Conservation (phyloP, 1,140 invertebrate species). For the Mya arenaria region DNA sequence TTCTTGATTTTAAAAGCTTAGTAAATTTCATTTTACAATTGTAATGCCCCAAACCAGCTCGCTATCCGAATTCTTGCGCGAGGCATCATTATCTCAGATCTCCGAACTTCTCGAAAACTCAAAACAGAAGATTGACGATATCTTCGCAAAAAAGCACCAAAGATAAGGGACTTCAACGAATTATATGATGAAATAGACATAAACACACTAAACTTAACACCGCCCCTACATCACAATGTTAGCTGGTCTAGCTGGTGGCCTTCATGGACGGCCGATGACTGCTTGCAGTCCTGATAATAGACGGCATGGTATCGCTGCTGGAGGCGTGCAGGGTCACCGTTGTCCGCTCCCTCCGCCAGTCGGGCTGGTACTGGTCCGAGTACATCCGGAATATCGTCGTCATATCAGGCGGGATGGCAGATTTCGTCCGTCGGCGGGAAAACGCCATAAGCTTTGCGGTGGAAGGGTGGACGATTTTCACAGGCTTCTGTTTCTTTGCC, state of each 20-base stretch:
- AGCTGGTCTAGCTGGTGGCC: not conserved
- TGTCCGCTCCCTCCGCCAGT: conserved; percentile 58
- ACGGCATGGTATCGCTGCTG: conserved; percentile 9
- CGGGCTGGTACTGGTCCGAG: conserved; percentile 75
- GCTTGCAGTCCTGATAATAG: conserved; percentile 17
- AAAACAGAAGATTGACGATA: too few relatives aligned
- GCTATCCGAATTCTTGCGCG: too few relatives aligned
- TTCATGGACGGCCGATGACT: not conserved
- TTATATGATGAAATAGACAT: too few relatives aligned
- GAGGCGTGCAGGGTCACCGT: conserved; percentile 31
- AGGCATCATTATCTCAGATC: too few relatives aligned
- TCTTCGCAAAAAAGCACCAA: too few relatives aligned
- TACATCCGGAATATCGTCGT: conserved; percentile 73
- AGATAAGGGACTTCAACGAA: too few relatives aligned
- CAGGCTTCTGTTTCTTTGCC: conserved; percentile 47
- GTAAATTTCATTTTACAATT: too few relatives aligned
- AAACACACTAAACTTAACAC: too few relatives aligned
- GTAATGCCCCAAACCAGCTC: too few relatives aligned
- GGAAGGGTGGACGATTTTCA: conserved; percentile 59
- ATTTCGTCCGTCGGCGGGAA: conserved; percentile 46
- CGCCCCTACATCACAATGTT: too few relatives aligned
- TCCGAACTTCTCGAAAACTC: too few relatives aligned
- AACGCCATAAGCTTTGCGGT: conserved; percentile 69
- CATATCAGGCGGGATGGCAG: conserved; percentile 63
- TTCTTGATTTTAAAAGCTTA: too few relatives aligned